A percentile compares a stretch with the other conserved stretches of the same genome.
These are phyloP conservation scores for Chaenodraco wilsoni DNA, from an alignment of 2,797 vertebrate genomes.

Conservation along the genomic window DNA sequence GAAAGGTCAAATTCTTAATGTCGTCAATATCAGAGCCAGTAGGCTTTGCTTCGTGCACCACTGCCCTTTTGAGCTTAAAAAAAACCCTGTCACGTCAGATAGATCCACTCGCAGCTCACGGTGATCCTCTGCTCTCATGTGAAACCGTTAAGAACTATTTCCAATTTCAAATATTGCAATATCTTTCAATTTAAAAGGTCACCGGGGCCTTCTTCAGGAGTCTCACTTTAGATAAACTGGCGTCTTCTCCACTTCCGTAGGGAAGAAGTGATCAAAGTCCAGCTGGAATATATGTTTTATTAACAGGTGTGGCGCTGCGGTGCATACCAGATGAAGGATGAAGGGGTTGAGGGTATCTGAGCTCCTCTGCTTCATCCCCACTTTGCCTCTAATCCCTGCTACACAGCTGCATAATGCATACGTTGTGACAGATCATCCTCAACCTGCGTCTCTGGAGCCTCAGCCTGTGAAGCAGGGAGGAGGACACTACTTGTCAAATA, in stretches of 20 bases:
- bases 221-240: constrained; percentile 36
- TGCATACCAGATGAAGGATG: constrained; percentile 78
- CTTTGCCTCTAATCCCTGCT: constrained; percentile 63
- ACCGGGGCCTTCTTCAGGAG: not conserved
- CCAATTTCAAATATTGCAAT: constrained; percentile 9
- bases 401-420: constrained; percentile 78
- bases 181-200: constrained; percentile 19
- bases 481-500: constrained; percentile 48
- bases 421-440: constrained; percentile 69
- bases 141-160: constrained; percentile 5
- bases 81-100: constrained; percentile 56
- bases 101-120: constrained; percentile 45
- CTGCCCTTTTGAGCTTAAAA: constrained; percentile 46
- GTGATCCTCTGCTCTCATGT: constrained; percentile 5
- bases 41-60: constrained; percentile 39
- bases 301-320: constrained; percentile 70
- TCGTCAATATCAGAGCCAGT: constrained; percentile 60
- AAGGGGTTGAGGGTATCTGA: constrained; percentile 54
- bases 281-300: constrained; percentile 80
- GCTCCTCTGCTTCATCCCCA: constrained; percentile 67
- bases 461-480: constrained; percentile 40
- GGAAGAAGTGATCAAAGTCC: constrained; percentile 76
- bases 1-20: constrained; percentile 74
- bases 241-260: constrained; percentile 28
- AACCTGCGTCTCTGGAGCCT: constrained; percentile 49